phyloP scores from a whole-genome alignment of 2,888 invertebrate species.

The Chaetoderma sp. region DNA sequence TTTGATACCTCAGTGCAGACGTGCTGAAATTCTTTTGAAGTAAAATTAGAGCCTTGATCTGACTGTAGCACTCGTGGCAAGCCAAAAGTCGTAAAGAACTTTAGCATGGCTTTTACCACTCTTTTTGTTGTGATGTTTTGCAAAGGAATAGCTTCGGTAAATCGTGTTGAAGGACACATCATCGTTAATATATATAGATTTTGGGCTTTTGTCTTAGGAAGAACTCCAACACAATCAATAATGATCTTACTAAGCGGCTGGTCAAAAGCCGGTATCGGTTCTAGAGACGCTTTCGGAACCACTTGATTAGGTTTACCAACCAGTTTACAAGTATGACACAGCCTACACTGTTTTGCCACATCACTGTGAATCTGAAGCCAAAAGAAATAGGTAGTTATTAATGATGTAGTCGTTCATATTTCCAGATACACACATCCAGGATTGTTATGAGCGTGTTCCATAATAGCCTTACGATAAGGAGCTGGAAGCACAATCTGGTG shows the following conservation, averaged over 20 bases:
- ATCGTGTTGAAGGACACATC: slow-evolving; percentile 14
- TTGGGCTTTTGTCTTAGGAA: slow-evolving; percentile 12
- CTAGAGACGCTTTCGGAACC: background rate
- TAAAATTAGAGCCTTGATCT: slow-evolving; percentile 19
- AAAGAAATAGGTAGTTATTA: slow-evolving; percentile 10
- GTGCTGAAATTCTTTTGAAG: slow-evolving; percentile 12
- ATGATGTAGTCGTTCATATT: background rate
- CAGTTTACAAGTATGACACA: slow-evolving; percentile 16
- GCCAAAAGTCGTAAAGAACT: slow-evolving; percentile 12
- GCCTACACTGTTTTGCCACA: slow-evolving; percentile 9
- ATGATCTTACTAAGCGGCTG: slow-evolving; percentile 15
- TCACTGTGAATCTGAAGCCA: slow-evolving; percentile 14
- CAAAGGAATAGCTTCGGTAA: slow-evolving; percentile 21
- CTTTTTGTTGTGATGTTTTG: slow-evolving; percentile 1
- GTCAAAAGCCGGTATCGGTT: slow-evolving; percentile 17
- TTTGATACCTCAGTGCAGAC: slow-evolving; percentile 7
- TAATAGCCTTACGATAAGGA: no score
- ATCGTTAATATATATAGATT: slow-evolving; percentile 17
- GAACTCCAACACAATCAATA: slow-evolving; percentile 12
- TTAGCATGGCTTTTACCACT: background rate
- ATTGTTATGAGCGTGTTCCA: background rate
- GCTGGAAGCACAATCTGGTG: slow-evolving; percentile 15
- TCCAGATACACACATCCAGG: slow-evolving; percentile 12
- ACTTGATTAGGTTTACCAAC: slow-evolving; percentile 10
- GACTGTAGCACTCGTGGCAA: slow-evolving; percentile 12